Percentiles rank a stretch among this genome's conserved stretches.
Conservation (phyloP, 1,140 invertebrate species). For the Drosophila parvula region DNA sequence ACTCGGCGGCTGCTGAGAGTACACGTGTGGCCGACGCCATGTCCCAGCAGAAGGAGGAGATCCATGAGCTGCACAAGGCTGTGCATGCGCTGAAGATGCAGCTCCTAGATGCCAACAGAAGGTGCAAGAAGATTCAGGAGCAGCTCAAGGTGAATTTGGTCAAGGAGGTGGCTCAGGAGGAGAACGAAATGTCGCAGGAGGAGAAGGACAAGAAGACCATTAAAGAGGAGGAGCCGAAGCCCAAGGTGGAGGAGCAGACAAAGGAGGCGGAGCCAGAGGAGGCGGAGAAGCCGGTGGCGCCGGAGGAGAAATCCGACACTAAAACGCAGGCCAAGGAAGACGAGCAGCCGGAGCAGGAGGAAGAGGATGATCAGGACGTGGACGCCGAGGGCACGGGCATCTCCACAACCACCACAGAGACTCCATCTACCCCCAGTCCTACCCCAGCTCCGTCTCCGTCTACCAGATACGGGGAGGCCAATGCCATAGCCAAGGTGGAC, state of each 20-base stretch:
- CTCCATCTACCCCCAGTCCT: not conserved
- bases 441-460: not conserved
- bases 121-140: slow-evolving; percentile 4
- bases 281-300: slow-evolving; percentile 5
- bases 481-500: slow-evolving; percentile 14
- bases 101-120: slow-evolving; percentile 6
- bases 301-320: not conserved
- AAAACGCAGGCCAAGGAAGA: slow-evolving; percentile 16
- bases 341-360: slow-evolving; percentile 7
- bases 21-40: slow-evolving; percentile 1
- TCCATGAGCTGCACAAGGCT: slow-evolving; percentile 9
- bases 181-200: too few relatives aligned
- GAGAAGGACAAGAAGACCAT: not conserved
- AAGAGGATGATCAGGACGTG: not conserved
- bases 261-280: not conserved
- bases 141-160: slow-evolving; percentile 9
- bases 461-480: not conserved
- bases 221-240: not conserved
- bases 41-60: slow-evolving; percentile 20
- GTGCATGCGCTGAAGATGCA: slow-evolving; percentile 19
- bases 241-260: not conserved
- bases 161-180: not conserved
- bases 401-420: slow-evolving; percentile 13
- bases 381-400: not conserved
- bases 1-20: slow-evolving; percentile 7